Evolutionary conservation across 2,797 vertebrate species (phyloP).

Genomic region (Malacoctenus gilli): DNA sequence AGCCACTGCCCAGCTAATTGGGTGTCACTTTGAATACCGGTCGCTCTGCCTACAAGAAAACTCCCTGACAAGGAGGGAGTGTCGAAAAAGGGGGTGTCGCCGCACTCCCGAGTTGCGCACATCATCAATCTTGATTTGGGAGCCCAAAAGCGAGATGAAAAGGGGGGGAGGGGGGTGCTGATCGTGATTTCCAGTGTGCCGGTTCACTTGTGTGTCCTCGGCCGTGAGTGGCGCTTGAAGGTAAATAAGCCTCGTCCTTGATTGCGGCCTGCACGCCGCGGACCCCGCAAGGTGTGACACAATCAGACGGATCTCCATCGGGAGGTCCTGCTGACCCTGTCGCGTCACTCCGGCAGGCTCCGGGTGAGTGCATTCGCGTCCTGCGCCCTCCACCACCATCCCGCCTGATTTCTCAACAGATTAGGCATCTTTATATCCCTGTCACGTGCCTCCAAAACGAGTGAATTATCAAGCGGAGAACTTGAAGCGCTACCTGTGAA

Average conservation of each 20-base stretch:
- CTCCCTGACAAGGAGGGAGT: constrained; percentile 47
- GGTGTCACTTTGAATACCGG: constrained; percentile 72
- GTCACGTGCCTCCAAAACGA: constrained; percentile 7
- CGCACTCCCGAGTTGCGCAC: constrained; percentile 49
- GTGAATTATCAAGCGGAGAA: constrained; percentile 12
- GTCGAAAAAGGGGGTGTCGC: constrained; percentile 52
- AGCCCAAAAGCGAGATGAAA: constrained; percentile 41
- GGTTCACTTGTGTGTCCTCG: constrained; percentile 11
- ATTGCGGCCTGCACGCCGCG: neutral
- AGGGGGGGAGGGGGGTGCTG: constrained; percentile 32
- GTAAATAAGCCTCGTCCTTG: constrained; percentile 27
- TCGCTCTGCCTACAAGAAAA: constrained; percentile 54
- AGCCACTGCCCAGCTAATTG: constrained; percentile 68
- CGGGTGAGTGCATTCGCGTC: constrained; percentile 30
- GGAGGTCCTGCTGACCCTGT: too few relatives aligned
- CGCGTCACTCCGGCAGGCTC: constrained; percentile 4
- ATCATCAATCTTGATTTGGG: constrained; percentile 76
- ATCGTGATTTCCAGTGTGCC: constrained; percentile 25
- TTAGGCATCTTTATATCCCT: constrained; percentile 32
- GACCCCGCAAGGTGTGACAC: constrained; percentile 19
- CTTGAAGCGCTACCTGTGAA: too few relatives aligned
- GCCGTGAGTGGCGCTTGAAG: constrained; percentile 17
- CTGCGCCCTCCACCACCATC: constrained; percentile 13
- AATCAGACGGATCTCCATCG: constrained; percentile 21
- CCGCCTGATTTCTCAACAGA: constrained; percentile 30